A percentile compares a stretch with the other conserved stretches of the same genome.
These are phyloP conservation scores for Lepus timidus DNA, from an alignment of 2,113 vertebrate genomes.

Conservation along the genomic window DNA sequence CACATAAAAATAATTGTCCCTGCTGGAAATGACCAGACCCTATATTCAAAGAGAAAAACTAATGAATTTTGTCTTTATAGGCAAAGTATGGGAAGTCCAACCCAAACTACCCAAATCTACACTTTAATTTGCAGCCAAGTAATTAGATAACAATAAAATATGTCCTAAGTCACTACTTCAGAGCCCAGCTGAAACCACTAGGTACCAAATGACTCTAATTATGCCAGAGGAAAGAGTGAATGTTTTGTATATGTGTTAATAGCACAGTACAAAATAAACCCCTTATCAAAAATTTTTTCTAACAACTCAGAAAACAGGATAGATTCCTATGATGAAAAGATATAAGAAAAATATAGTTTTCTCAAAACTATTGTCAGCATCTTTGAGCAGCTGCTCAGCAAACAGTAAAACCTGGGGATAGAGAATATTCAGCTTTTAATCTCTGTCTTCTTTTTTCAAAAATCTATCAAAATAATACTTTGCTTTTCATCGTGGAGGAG, in stretches of 20 bases:
- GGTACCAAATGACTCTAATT: conserved; percentile 41
- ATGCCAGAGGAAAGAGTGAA: not conserved
- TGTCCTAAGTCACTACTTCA: conserved; percentile 45
- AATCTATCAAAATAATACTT: conserved; percentile 63
- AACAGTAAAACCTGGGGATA: not conserved
- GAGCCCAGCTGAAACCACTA: conserved; percentile 14
- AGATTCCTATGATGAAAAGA: conserved; percentile 41
- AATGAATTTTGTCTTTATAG: conserved; percentile 57
- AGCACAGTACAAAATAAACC: conserved; percentile 42
- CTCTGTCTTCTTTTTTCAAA: conserved; percentile 45
- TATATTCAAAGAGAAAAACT: conserved; percentile 55
- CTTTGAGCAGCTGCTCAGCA: not conserved
- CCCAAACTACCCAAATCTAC: not conserved
- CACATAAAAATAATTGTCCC: conserved; percentile 48
- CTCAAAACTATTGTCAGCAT: not conserved
- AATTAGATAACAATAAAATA: conserved; percentile 40
- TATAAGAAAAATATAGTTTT: conserved; percentile 1
- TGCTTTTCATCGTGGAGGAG: conserved; percentile 12
- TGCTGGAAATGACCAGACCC: not conserved
- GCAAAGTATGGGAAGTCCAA: conserved; percentile 41
- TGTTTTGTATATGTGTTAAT: not conserved
- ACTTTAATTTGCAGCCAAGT: conserved; percentile 53
- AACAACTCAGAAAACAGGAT: not conserved
- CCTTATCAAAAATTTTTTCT: conserved; percentile 43
- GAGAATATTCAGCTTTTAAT: conserved; percentile 55